Percentiles rank a stretch among this genome's conserved stretches.
Conservation (phyloP, 1,140 invertebrate genomes). For the Alviniconcha marisindica region DNA sequence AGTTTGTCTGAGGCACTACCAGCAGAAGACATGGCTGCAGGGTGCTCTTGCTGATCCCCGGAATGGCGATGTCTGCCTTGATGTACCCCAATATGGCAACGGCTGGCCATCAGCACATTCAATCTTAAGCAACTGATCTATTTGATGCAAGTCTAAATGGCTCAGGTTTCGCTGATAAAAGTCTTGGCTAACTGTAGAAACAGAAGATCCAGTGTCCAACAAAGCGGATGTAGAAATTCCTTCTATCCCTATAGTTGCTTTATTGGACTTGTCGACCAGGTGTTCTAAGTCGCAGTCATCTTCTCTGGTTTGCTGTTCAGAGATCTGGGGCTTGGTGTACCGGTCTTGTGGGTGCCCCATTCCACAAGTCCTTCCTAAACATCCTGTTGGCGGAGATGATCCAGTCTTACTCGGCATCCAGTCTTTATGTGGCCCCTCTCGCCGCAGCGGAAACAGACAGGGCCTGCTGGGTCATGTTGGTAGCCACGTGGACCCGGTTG, state of each 20-base stretch:
- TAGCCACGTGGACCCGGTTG: no score
- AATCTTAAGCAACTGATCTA: slow-evolving; percentile 35
- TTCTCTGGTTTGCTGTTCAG: no score
- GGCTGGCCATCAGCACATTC: slow-evolving; percentile 52
- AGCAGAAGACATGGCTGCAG: not conserved
- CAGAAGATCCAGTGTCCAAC: slow-evolving; percentile 42
- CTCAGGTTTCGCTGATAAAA: slow-evolving; percentile 35
- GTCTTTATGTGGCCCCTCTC: no score
- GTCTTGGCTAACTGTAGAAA: slow-evolving; percentile 37
- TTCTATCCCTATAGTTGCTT: slow-evolving; percentile 33
- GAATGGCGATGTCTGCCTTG: slow-evolving; percentile 9
- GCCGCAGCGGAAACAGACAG: no score
- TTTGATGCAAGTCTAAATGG: slow-evolving; percentile 28
- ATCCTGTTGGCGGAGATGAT: no score
- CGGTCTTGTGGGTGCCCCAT: no score
- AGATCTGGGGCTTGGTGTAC: no score
- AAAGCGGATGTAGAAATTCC: slow-evolving; percentile 28
- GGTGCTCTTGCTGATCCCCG: not conserved
- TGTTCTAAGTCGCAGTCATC: no score
- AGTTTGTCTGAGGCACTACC: slow-evolving; percentile 10
- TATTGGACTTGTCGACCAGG: no score
- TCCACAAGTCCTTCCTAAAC: no score
- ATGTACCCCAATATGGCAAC: slow-evolving; percentile 50
- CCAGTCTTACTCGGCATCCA: no score
- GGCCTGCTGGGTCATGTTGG: no score